Evolutionary conservation across 2,888 invertebrate genomes (phyloP).

Genomic region (Formica aserva): DNA sequence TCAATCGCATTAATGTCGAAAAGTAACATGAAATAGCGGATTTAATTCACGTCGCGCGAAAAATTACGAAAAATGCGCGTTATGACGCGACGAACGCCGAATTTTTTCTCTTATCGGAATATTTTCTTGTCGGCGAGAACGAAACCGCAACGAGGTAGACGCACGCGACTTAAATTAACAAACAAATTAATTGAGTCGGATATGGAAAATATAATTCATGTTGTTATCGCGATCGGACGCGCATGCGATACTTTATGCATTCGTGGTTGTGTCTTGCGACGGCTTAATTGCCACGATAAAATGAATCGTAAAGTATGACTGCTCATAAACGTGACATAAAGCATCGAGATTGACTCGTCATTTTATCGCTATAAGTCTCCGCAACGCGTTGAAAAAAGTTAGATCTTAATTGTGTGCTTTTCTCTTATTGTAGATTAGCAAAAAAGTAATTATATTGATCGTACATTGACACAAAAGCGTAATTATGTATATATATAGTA

Average conservation of each 20-base stretch:
- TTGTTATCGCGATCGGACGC: slow-evolving; percentile 24
- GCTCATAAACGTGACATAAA: slow-evolving; percentile 28
- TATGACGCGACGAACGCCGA: slow-evolving; percentile 1
- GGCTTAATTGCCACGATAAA: slow-evolving; percentile 62
- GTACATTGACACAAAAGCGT: background rate
- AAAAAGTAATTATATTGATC: background rate
- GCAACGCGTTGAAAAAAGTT: background rate
- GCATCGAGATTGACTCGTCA: slow-evolving; percentile 55
- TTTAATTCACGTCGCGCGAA: slow-evolving; percentile 5
- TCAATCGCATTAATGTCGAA: background rate
- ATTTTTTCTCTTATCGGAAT: slow-evolving; percentile 10
- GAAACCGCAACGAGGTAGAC: slow-evolving; percentile 13
- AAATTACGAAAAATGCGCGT: slow-evolving; percentile 2
- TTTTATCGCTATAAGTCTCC: slow-evolving; percentile 45
- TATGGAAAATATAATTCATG: slow-evolving; percentile 36
- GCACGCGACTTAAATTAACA: slow-evolving; percentile 20
- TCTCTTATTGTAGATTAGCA: background rate
- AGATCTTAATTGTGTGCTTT: background rate
- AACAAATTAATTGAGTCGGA: slow-evolving; percentile 32
- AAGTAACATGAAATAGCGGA: background rate
- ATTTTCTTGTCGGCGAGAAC: background rate
- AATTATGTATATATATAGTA: too few relatives aligned
- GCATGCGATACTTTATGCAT: background rate
- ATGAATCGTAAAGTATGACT: slow-evolving; percentile 39
- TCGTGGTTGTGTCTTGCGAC: slow-evolving; percentile 37